A percentile compares a stretch with the other conserved stretches of the same genome.
phyloP scores from a whole-genome alignment of 1,140 invertebrate genomes.

The Caenorhabditis remanei region DNA sequence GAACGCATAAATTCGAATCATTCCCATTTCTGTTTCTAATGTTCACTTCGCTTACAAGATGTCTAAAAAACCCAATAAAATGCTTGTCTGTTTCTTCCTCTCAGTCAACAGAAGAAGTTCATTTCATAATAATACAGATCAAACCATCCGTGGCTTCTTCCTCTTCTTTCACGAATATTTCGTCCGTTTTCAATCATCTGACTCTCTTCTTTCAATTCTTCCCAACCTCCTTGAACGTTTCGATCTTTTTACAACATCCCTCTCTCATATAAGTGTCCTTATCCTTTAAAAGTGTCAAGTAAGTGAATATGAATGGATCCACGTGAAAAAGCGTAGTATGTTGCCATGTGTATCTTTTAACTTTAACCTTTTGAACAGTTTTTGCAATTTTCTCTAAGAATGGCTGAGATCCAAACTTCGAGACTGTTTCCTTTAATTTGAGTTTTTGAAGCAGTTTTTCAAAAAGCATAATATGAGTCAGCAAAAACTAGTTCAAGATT shows the following conservation, averaged over 20 bases:
- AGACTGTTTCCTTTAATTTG: too few species aligned
- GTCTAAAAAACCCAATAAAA: background rate
- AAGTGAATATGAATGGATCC: background rate
- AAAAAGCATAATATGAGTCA: too few species aligned
- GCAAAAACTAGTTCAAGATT: too few species aligned
- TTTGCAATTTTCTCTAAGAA: too few species aligned
- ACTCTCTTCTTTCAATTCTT: background rate
- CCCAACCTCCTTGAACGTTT: constrained; percentile 35
- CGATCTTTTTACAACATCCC: constrained; percentile 31
- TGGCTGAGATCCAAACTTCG: too few species aligned
- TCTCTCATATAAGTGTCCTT: constrained; percentile 26
- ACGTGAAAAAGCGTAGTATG: constrained; percentile 22
- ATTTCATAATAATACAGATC: constrained; percentile 32
- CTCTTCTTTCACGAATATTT: background rate
- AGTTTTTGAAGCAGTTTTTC: too few species aligned
- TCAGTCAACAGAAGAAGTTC: background rate
- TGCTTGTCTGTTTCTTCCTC: background rate
- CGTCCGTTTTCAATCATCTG: constrained; percentile 23
- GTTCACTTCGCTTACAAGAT: background rate
- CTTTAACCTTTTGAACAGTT: background rate
- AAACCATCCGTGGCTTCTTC: constrained; percentile 1
- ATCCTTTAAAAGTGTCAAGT: constrained; percentile 50
- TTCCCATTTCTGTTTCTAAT: background rate
- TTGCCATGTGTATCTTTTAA: background rate
- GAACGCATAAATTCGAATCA: background rate